Evolutionary conservation across 2,888 invertebrate species (phyloP), one percentile per base, ranked within the genome.

Genomic region (Cheiracanthium punctorium): DNA sequence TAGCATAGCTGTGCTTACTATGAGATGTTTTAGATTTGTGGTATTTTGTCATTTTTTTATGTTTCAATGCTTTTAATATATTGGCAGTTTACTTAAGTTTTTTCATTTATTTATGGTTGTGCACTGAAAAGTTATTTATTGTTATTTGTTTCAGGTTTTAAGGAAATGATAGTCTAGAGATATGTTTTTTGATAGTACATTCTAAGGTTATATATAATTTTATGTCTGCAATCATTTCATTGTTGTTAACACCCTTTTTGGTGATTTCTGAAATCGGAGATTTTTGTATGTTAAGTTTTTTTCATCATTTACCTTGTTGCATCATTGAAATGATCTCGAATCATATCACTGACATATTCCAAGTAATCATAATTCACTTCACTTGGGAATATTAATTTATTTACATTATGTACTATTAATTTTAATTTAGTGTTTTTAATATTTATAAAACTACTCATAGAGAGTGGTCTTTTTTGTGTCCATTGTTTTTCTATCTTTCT

Each of bases 201-300:
- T 81, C 77, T 69, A 79, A 29, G 75, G 43, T 65, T 76, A 24
- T 71, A 72, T 76, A 82, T 87, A 80, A 80, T 82, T 81, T 82
- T 64, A 82, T 79, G 82, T 87, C 80, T 87, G 79, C 87, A 75
- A 82, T 87, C 80, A 87, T 87, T 87, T 82, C 82, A 82, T 75
- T 80, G 80, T 79, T 80, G 76, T 87, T 87, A 64, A 33, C 58
- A 64, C 65, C 72, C 70, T 75, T 75, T 82, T 76, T 37, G 64
- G 64, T 70, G 76, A 33, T 77, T 33, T 20, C 64, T 76, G 80
- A 75, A 80, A 75, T 81, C 75, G 28, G 37, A 76, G 76, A 29
- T 85, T 75, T 58, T 81, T 70, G 65, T 43, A 77, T 81, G 80
- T 32, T 17, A 30, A 65, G 41, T 43, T 65, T 75, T 73, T 72